These are phyloP conservation scores for Macquaria ambigua DNA, from an alignment of 2,113 vertebrate species.

Conservation along the genomic window DNA sequence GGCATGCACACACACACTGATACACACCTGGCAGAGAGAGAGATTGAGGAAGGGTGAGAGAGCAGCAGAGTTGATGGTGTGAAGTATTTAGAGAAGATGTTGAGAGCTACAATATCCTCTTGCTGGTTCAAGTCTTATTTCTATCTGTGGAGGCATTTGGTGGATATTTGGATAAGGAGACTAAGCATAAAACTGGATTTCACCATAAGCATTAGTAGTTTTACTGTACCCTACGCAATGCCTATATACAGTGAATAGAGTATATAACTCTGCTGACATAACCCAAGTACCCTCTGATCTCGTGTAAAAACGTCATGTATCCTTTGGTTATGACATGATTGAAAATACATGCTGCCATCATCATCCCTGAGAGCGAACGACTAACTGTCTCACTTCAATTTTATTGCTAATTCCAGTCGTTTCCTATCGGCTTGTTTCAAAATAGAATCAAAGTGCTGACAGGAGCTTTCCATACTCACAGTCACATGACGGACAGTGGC, in stretches of 20 bases:
- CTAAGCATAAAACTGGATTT: not conserved
- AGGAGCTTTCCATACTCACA: conserved; percentile 38
- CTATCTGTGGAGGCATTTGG: not conserved
- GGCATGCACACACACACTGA: conserved; percentile 41
- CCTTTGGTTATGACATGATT: not conserved
- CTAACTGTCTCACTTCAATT: conserved; percentile 58
- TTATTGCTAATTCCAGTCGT: conserved; percentile 32
- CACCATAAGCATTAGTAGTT: not conserved
- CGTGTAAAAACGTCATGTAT: not conserved
- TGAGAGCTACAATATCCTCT: not conserved
- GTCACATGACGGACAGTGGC: conserved; percentile 53
- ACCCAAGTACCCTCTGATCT: not conserved
- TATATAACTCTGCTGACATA: not conserved
- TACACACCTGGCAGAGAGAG: conserved; percentile 56
- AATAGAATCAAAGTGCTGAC: conserved; percentile 65
- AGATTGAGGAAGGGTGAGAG: conserved; percentile 3
- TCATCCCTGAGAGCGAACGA: conserved; percentile 29
- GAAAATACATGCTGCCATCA: conserved; percentile 14
- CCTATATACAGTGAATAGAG: not conserved
- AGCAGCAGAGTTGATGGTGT: not conserved
- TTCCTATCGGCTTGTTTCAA: conserved; percentile 33
- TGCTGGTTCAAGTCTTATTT: not conserved
- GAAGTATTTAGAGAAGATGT: not conserved
- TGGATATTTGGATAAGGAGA: not conserved
- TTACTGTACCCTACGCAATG: not conserved